Base-by-base conservation (phyloP, 2,888 invertebrate species). In the Adelphocoris suturalis region DNA sequence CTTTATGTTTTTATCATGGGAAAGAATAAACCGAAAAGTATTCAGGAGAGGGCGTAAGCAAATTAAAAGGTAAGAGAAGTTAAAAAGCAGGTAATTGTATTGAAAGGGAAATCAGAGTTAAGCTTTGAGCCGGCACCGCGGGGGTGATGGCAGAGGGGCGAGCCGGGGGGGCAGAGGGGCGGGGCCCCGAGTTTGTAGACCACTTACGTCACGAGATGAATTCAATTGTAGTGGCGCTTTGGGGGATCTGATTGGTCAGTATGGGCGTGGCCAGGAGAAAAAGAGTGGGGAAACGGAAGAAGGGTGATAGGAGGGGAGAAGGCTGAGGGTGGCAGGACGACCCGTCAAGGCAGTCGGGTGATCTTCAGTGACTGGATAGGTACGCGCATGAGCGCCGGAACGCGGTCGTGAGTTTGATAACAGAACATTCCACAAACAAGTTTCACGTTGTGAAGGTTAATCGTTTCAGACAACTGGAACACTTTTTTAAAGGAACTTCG, bases 61-160 rank as follows among this genome's bases (percentile, higher is more conserved):
- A 85, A 86, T 78, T 88, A 89, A 91, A 90, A 90, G 68, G 89
- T 61, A 80, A 88, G 86, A 90, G 86, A 90, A 82, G 91, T 90
- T 91, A 91, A 91, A 91, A 91, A 91, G 89, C 90, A 89, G 84
- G 89, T 90, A 91, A 91, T 89, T 90, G 90, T 89, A 90, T 91
- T 75, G 90, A 85, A 88, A 86, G 89, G 89, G 90, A 91, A 91
- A 91, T 91, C 91, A 91, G 91, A 90, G 91, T 86, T 91, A 91
- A 91, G 86, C 89, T 90, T 90, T 86, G 90, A 90, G 86, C 37
- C 37, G 37, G 37, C 37, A 37, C 37, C 37, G 37, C 37, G 37
- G 37, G 37, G 37, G 37, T 37, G 37, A 37, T 37, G 37, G 87
- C 90, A 89, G 82, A 57, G 90, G 90, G 84, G 89, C 47, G 90